Conservation (phyloP, 2,888 invertebrate species). For the Pediacus dermestoides region DNA sequence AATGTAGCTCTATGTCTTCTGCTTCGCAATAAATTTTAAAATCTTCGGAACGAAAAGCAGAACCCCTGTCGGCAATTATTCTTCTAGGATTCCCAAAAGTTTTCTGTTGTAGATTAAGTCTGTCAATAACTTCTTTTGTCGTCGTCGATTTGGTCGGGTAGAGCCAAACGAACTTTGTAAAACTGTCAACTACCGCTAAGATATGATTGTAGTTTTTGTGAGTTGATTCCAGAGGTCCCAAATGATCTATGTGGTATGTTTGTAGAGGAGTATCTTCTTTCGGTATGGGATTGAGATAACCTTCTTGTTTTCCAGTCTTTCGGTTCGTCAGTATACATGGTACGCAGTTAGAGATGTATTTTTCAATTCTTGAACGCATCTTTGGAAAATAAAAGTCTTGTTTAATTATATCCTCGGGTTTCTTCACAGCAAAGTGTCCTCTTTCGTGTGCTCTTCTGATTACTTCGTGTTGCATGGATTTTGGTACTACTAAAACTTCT, state of each 20-base stretch:
- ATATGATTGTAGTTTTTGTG: constrained; percentile 35
- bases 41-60: constrained; percentile 40
- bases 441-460: constrained; percentile 18
- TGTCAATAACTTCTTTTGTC: constrained; percentile 27
- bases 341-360: constrained; percentile 13
- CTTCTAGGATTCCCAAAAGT: constrained; percentile 41
- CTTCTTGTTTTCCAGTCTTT: constrained; percentile 27
- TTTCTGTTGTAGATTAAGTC: constrained; percentile 29
- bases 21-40: constrained; percentile 39
- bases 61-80: constrained; percentile 40
- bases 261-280: constrained; percentile 26
- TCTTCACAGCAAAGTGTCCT: constrained; percentile 24
- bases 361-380: constrained; percentile 17
- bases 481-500: constrained; percentile 23
- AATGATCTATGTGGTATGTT: constrained; percentile 32
- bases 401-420: constrained; percentile 22
- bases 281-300: constrained; percentile 26
- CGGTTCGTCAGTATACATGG: constrained; percentile 24
- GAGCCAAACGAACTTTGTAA: constrained; percentile 38
- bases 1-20: constrained; percentile 37
- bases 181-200: constrained; percentile 36
- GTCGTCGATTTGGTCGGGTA: constrained; percentile 35
- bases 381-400: constrained; percentile 22
- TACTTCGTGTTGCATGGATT: constrained; percentile 18
- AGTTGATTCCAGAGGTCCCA: constrained; percentile 29